Percentiles rank a stretch among this genome's conserved stretches.
Conservation (phyloP, 2,113 vertebrate species). For the Phyllostomus hastatus region DNA sequence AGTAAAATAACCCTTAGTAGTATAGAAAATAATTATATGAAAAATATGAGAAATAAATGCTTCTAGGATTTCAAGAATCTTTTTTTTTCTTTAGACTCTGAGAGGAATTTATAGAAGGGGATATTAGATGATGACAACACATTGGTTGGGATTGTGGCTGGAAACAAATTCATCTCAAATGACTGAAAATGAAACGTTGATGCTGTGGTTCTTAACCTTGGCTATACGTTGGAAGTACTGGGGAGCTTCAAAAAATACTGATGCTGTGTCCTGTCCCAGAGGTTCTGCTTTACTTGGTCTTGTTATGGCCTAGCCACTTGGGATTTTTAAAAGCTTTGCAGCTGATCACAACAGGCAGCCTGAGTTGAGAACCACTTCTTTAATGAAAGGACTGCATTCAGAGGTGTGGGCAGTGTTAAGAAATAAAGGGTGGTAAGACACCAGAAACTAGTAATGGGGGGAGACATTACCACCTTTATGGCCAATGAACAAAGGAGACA, state of each 20-base stretch:
- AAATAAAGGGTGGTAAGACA: background rate
- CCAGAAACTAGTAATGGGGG: background rate
- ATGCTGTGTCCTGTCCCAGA: background rate
- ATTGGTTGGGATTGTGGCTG: background rate
- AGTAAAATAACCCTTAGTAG: background rate
- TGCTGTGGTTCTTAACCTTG: too few relatives aligned
- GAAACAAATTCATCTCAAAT: slow-evolving; percentile 11
- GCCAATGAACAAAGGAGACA: background rate
- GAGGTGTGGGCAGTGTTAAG: background rate
- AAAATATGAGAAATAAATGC: background rate
- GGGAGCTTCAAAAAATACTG: background rate
- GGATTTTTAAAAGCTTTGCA: background rate
- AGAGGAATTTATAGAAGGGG: background rate
- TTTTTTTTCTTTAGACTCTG: background rate
- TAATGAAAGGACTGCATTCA: background rate
- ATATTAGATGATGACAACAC: background rate
- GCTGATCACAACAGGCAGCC: background rate
- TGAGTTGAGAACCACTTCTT: background rate
- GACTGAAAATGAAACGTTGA: background rate
- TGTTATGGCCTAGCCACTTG: background rate
- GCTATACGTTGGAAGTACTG: background rate
- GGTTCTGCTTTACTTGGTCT: slow-evolving; percentile 8
- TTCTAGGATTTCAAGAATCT: background rate
- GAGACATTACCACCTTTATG: background rate
- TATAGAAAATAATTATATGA: background rate